phyloP scores from a whole-genome alignment of 2,888 invertebrate genomes.

The Neria commutata region DNA sequence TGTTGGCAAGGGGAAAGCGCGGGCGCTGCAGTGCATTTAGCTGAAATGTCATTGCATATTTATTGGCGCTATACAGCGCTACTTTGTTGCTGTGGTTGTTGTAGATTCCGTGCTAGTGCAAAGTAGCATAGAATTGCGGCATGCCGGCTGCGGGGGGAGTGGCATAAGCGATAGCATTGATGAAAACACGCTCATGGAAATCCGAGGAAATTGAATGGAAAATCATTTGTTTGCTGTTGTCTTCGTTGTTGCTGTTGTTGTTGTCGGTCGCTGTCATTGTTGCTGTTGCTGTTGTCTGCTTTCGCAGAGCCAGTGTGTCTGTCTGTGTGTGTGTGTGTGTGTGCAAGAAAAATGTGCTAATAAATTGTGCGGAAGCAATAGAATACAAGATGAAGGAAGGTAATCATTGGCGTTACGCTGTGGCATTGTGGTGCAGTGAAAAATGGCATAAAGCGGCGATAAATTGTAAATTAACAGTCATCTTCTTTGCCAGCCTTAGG shows the following conservation, averaged over 20 bases:
- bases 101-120: background rate
- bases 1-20: no score
- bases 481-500: no score
- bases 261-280: no score
- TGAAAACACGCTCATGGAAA: slow-evolving; percentile 17
- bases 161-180: no score
- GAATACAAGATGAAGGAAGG: background rate
- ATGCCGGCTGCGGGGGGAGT: no score
- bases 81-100: slow-evolving; percentile 1
- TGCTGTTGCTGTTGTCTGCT: no score
- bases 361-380: slow-evolving; percentile 4
- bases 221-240: slow-evolving; percentile 22
- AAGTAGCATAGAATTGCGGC: background rate
- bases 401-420: background rate
- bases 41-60: slow-evolving; percentile 6
- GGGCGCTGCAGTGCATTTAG: background rate
- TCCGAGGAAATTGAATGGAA: slow-evolving; percentile 25
- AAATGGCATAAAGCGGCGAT: background rate
- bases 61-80: background rate
- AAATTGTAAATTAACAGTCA: no score
- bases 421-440: background rate
- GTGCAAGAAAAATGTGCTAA: slow-evolving; percentile 2
- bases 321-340: background rate
- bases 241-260: no score
- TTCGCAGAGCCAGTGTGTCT: no score